phyloP scores from a whole-genome alignment of 2,888 invertebrate genomes.

The Tigriopus californicus region DNA sequence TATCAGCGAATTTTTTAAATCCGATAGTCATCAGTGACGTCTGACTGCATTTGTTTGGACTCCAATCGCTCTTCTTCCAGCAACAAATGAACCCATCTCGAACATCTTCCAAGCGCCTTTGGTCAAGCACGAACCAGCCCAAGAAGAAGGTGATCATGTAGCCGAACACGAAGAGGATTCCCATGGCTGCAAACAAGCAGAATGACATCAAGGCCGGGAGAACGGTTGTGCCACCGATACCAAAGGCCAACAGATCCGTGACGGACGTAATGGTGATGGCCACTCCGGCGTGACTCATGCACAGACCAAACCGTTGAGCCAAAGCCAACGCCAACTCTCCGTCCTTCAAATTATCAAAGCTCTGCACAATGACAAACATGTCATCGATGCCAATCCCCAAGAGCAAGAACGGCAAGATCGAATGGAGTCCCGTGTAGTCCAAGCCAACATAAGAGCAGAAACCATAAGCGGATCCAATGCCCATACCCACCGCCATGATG shows the following conservation, averaged over 20 bases:
- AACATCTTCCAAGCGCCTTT: slow-evolving; percentile 26
- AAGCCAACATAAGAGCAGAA: slow-evolving; percentile 27
- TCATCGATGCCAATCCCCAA: slow-evolving; percentile 31
- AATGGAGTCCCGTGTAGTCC: slow-evolving; percentile 29
- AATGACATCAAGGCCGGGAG: slow-evolving; percentile 34
- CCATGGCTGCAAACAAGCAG: slow-evolving; percentile 32
- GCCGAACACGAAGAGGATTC: slow-evolving; percentile 30
- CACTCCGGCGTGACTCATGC: slow-evolving; percentile 31
- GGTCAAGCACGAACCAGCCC: slow-evolving; percentile 31
- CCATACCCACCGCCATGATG: slow-evolving; percentile 27
- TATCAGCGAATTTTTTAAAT: slow-evolving; percentile 24
- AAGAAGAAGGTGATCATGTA: slow-evolving; percentile 30
- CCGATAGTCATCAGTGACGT: slow-evolving; percentile 35
- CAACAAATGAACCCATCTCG: slow-evolving; percentile 26
- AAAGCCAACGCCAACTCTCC: not conserved
- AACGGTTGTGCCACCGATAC: slow-evolving; percentile 32
- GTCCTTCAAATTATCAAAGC: not conserved
- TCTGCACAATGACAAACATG: slow-evolving; percentile 30
- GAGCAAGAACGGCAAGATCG: slow-evolving; percentile 29
- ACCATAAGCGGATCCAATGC: slow-evolving; percentile 28
- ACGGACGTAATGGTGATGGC: slow-evolving; percentile 34
- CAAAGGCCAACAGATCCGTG: slow-evolving; percentile 34
- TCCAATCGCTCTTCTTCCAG: slow-evolving; percentile 35
- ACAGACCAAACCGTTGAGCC: slow-evolving; percentile 25
- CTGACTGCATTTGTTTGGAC: slow-evolving; percentile 30